Evolutionary conservation across 2,113 vertebrate genomes (phyloP).

Genomic region (Apeltes quadracus): DNA sequence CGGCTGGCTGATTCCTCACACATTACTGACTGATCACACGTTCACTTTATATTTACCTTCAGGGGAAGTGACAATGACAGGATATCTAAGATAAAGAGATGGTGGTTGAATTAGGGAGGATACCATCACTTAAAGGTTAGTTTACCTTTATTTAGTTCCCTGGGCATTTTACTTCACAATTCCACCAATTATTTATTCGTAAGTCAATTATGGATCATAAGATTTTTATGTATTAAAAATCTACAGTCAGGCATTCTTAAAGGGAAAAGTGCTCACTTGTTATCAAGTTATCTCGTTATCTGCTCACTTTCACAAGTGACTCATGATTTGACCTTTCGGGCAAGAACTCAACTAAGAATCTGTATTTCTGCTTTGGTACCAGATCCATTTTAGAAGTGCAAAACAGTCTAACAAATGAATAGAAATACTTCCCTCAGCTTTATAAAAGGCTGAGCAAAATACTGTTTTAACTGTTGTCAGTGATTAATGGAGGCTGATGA

Average conservation of each 20-base stretch:
- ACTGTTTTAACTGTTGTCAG: background rate
- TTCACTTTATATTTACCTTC: background rate
- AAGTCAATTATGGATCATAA: background rate
- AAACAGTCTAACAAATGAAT: too few species aligned
- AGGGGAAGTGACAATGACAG: background rate
- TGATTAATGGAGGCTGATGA: background rate
- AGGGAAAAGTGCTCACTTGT: background rate
- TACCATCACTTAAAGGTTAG: too few species aligned
- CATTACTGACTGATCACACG: background rate
- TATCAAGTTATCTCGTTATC: background rate
- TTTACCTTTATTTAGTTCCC: background rate
- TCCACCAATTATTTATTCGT: background rate
- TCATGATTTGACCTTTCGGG: background rate
- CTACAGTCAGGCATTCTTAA: background rate
- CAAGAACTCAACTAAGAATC: background rate
- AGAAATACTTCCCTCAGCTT: too few species aligned
- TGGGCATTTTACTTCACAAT: background rate
- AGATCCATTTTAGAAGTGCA: too few species aligned
- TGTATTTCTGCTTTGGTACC: too few species aligned
- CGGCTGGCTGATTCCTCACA: background rate
- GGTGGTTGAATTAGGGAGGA: background rate
- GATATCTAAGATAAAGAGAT: background rate
- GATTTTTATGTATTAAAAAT: background rate
- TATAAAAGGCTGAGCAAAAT: too few species aligned
- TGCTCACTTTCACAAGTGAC: background rate